Base-by-base conservation (phyloP, 2,888 invertebrate genomes). In the Pyrochroa serraticornis region DNA sequence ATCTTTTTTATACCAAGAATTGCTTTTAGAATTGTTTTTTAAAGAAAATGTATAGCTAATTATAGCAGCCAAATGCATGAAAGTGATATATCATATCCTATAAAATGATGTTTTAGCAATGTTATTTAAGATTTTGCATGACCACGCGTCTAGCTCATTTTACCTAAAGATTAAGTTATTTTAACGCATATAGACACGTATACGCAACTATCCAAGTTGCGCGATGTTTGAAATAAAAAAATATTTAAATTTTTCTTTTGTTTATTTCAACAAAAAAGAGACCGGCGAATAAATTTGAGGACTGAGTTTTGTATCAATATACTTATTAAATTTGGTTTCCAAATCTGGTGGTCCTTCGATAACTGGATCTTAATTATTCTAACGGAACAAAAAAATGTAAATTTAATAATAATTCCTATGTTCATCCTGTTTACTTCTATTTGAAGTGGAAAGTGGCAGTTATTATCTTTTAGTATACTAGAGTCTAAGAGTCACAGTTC, bases 1-100 rank as follows among this genome's bases (percentile, higher is more conserved):
- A 32, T 43, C 44, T 49, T 44, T 35, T 48, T 32, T 52, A 32
- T 39, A 44, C 34, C 37, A 39, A 53, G 46, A 46, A 46, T 53
- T 53, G 47, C 53, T 53, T 53, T 47, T 33, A 22, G 22, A 22
- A 5, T 22, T 22, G 22, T 22, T 22, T 22, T 22, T 22, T 22
- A 22, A 22, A 22, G 3, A 22, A 22, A 22, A 22, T 22, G 22
- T 22, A 22, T 22, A 22, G 22, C 22, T 22, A 22, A 22, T 22
- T 22, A 22, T 22, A 22, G 22, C 22, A 22, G 22, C 42, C 30
- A 44, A 44, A 33, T 44, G 44, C 44, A 44, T 44, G 44, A 44
- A 44, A 33, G 44, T 44, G 44, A 44, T 44, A 44, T 44, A 44
- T 33, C 44, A 44, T 44, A 44, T 44, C 44, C n/a, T 12, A 37